Percentiles rank a stretch among this genome's conserved stretches.
These are phyloP conservation scores for Steinernema feltiae DNA, from an alignment of 1,140 invertebrate species.

Conservation along the genomic window DNA sequence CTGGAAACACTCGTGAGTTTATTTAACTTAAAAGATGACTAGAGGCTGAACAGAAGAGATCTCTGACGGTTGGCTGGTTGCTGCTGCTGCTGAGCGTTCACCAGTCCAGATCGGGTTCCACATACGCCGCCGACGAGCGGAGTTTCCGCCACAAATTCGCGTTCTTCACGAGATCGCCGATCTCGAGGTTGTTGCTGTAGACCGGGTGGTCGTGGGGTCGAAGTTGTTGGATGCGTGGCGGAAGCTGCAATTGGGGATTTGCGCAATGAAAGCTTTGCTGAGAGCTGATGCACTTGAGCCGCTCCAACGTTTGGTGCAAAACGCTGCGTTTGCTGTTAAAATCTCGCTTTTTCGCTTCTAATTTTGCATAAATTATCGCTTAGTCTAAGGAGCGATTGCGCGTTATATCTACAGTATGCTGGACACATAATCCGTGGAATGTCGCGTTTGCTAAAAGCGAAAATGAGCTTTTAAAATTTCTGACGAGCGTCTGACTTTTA, in stretches of 20 bases:
- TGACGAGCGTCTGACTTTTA: too few relatives aligned
- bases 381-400: too few relatives aligned
- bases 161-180: neutral
- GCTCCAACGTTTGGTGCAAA: too few relatives aligned
- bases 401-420: too few relatives aligned
- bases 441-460: too few relatives aligned
- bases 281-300: too few relatives aligned
- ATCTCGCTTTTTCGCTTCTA: too few relatives aligned
- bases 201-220: neutral
- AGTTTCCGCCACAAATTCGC: neutral
- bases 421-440: too few relatives aligned
- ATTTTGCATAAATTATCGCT: too few relatives aligned
- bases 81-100: neutral
- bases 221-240: neutral
- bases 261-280: neutral
- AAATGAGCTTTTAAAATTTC: too few relatives aligned
- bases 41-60: neutral
- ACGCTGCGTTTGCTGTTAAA: too few relatives aligned
- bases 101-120: neutral
- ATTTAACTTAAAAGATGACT: neutral
- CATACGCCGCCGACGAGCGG: neutral
- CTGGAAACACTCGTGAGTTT: slow-evolving; percentile 5
- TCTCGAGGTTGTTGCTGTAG: neutral
- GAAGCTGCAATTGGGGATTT: neutral
- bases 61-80: neutral